phyloP scores from a whole-genome alignment of 2,797 vertebrate genomes.

The Argentina silus region DNA sequence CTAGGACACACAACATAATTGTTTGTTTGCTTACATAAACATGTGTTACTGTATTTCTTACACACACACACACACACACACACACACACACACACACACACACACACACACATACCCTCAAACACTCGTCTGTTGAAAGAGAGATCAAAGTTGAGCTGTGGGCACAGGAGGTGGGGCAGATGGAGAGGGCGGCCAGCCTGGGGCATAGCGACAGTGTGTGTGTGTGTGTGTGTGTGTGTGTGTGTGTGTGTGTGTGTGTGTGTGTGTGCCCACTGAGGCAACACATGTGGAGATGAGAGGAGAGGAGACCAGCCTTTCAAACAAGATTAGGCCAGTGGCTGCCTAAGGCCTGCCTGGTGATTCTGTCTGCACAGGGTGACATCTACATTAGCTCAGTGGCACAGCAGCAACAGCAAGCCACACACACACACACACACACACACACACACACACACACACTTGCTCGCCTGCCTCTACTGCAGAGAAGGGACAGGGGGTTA shows the following conservation, averaged over 20 bases:
- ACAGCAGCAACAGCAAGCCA: conserved; percentile 29
- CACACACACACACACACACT: too few relatives aligned
- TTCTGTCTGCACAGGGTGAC: conserved; percentile 62
- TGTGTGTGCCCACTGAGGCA: conserved; percentile 39
- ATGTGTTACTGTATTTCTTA: conserved; percentile 19
- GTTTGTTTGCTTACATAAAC: conserved; percentile 72
- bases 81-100: conserved; percentile 57
- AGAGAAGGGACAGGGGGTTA: conserved; percentile 4
- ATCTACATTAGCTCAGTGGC: conserved; percentile 61
- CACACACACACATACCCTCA: conserved; percentile 37
- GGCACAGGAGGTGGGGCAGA: conserved; percentile 75
- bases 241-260: conserved; percentile 39
- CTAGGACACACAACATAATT: conserved; percentile 54
- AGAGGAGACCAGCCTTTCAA: conserved; percentile 71
- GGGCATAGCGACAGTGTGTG: conserved; percentile 63
- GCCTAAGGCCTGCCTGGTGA: conserved; percentile 66
- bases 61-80: conserved; percentile 24
- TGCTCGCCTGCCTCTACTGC: conserved; percentile 1
- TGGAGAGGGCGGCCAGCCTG: conserved; percentile 74
- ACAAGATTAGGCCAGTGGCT: conserved; percentile 66
- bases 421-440: too few relatives aligned
- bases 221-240: conserved; percentile 9
- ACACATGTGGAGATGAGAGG: conserved; percentile 61
- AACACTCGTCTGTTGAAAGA: conserved; percentile 56
- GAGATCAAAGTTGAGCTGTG: conserved; percentile 78